Evolutionary conservation across 2,797 vertebrate genomes (phyloP).

Genomic region (Lophotriccus pileatus): DNA sequence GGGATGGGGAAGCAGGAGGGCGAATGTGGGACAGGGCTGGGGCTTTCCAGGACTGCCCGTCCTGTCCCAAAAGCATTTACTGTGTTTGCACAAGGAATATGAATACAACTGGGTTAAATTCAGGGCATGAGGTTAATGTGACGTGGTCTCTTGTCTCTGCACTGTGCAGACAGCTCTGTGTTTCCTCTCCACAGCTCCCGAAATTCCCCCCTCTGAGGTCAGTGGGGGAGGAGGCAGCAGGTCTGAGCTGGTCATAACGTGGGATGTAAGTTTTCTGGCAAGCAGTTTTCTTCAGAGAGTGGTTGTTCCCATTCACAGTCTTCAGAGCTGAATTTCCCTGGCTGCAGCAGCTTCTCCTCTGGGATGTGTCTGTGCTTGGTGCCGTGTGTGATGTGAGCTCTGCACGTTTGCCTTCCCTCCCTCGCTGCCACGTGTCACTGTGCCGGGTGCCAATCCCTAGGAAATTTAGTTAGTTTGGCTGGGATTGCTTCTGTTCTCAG

Average conservation of each 20-base stretch:
- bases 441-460: background rate
- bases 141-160: background rate
- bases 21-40: background rate
- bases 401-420: background rate
- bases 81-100: background rate
- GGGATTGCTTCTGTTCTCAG: background rate
- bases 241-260: constrained; percentile 96
- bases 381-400: background rate
- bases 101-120: background rate
- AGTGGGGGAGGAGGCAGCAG: constrained; percentile 94
- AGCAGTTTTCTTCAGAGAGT: background rate
- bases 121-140: background rate
- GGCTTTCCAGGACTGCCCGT: background rate
- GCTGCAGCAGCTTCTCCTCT: background rate
- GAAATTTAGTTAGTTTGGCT: background rate
- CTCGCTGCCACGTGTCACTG: background rate
- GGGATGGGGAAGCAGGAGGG: background rate
- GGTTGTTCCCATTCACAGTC: background rate
- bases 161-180: constrained; percentile 12
- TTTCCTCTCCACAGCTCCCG: constrained; percentile 84
- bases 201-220: constrained; percentile 91
- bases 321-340: background rate
- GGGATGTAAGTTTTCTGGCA: constrained; percentile 92
- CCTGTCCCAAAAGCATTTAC: background rate
- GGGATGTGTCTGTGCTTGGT: background rate